Evolutionary conservation across 2,797 vertebrate genomes (phyloP), one percentile per base, ranked within the genome.

Genomic region (Acrossocheilus wenchowensis): DNA sequence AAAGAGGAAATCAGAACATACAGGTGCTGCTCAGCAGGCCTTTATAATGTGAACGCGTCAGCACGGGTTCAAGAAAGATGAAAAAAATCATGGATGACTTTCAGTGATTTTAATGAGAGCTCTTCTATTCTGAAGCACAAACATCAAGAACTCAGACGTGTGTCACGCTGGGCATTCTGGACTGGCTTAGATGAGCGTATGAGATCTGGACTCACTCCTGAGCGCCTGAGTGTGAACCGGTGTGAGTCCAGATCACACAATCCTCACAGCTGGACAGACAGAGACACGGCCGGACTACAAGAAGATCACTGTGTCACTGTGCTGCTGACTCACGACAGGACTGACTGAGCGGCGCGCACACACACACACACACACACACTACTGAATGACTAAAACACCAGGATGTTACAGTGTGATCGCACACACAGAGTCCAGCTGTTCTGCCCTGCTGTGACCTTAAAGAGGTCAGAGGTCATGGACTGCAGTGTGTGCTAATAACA

Each of bases 291-390:
- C 26, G 5, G 17, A 34, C 30, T 52, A 12, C 0, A 34, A 34
- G 45, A 52, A 30, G 73, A 68, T 68, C 15, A 36, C 30, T 52
- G 73, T 34, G 48, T 75, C 45, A 75, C 73, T 21, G 73, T 66
- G 57, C 26, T 45, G 78, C 78, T 80, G 78, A 80, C n/a, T 80
- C 78, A 80, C 60, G 30, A 80, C 60, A 80, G 60, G 41, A 34
- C 60, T 80, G 72, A 50, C 48, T 17, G 43, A 30, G 14, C 7
- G 5, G 68, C 69, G 0, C 3, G 2, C 34, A 19, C 50, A 52
- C 15, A 52, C 43, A 45, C 43, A 45, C 43, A 45, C 10, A 3
- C 43, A 45, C 43, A 7, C 73, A 34, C 8, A 34, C 26, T 23
- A 77, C 9, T 30, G n/a, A 74, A 50, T 30, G 26, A 74, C 7